Evolutionary conservation across 2,113 vertebrate genomes (phyloP).

Genomic region (Elaphurus davidianus): DNA sequence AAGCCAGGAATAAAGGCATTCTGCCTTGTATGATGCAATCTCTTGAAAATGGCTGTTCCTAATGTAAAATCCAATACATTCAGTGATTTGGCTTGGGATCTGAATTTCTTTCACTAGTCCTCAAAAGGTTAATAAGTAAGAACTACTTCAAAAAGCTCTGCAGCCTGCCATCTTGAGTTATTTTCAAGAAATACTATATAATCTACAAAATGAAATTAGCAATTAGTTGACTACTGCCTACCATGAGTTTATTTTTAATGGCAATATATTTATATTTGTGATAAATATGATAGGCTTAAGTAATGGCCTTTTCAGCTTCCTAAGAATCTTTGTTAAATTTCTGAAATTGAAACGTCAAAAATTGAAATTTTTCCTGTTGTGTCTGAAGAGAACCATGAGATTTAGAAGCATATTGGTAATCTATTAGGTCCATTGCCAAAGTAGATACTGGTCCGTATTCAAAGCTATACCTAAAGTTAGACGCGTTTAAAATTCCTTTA

Average conservation of each 20-base stretch:
- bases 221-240: not conserved
- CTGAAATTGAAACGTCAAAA: not conserved
- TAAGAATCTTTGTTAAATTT: not conserved
- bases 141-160: not conserved
- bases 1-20: not conserved
- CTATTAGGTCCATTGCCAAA: constrained; percentile 13
- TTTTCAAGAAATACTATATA: not conserved
- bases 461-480: constrained; percentile 41
- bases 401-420: constrained; percentile 11
- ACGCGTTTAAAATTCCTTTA: constrained; percentile 33
- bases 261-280: not conserved
- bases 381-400: constrained; percentile 26
- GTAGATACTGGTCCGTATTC: constrained; percentile 33
- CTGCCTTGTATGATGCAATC: not conserved
- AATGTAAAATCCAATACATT: not conserved
- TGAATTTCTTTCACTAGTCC: not conserved
- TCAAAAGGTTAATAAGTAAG: not conserved
- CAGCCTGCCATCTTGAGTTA: not conserved
- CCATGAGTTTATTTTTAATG: constrained; percentile 21
- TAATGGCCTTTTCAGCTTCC: constrained; percentile 30
- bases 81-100: not conserved
- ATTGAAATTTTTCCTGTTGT: not conserved
- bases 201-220: not conserved
- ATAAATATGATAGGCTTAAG: not conserved
- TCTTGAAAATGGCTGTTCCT: not conserved